Evolutionary conservation across 2,888 invertebrate genomes (phyloP).

Genomic region (Ellobium chinense): DNA sequence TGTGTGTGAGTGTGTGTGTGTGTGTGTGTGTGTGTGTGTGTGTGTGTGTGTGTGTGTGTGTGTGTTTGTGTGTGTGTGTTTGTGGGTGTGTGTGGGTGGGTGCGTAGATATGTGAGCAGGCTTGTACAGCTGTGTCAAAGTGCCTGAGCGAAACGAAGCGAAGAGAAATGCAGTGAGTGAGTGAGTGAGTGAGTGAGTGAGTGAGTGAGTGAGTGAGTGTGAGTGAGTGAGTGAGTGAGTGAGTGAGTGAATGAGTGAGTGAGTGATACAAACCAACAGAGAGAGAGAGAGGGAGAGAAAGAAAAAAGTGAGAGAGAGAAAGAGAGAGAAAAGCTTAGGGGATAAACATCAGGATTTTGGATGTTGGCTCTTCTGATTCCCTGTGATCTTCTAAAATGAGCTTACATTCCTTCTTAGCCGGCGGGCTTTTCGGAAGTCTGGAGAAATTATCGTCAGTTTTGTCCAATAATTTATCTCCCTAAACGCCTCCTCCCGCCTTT

Average conservation of each 20-base stretch:
- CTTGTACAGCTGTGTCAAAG: too few relatives aligned
- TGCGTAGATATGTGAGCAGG: too few relatives aligned
- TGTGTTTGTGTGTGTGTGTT: neutral
- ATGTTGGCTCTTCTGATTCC: too few relatives aligned
- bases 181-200: neutral
- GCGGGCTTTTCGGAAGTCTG: too few relatives aligned
- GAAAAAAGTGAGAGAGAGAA: neutral
- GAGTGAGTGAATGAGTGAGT: neutral
- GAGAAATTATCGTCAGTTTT: too few relatives aligned
- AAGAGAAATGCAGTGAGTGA: neutral
- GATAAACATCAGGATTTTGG: too few relatives aligned
- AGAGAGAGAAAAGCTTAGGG: neutral
- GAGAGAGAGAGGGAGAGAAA: neutral
- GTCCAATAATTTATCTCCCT: too few relatives aligned
- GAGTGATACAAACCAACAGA: neutral
- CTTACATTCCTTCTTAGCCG: too few relatives aligned
- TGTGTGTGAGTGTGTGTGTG: neutral
- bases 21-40: neutral
- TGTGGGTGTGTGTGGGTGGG: conserved; percentile 14
- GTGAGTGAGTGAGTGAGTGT: neutral
- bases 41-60: conserved; percentile 13
- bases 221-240: neutral
- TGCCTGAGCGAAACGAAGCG: too few relatives aligned
- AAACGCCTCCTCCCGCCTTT: too few relatives aligned
- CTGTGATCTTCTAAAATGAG: too few relatives aligned